A percentile compares a stretch with the other conserved stretches of the same genome.
phyloP scores from a whole-genome alignment of 2,888 invertebrate genomes.

The Caenorhabditis sp. region DNA sequence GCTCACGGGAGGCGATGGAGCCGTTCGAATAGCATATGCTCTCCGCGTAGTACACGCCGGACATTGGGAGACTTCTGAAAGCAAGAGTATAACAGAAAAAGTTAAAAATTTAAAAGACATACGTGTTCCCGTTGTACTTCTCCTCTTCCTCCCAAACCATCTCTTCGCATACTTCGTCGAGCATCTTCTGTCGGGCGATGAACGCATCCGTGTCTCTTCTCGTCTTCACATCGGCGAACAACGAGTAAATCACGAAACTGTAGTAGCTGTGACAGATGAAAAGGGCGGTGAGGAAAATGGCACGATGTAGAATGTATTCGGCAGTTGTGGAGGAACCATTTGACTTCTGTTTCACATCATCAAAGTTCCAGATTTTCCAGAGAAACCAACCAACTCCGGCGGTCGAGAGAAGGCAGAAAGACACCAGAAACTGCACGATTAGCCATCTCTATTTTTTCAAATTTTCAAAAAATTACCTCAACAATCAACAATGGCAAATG shows the following conservation, averaged over 20 bases:
- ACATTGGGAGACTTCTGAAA: slow-evolving; percentile 4
- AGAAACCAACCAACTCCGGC: slow-evolving; percentile 1
- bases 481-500: slow-evolving; percentile 10
- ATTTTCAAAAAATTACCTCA: background rate
- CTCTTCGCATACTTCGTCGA: slow-evolving; percentile 53
- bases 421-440: slow-evolving; percentile 13
- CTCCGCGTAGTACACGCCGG: slow-evolving; percentile 9
- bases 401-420: slow-evolving; percentile 17
- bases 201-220: slow-evolving; percentile 19
- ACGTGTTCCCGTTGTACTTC: slow-evolving; percentile 8
- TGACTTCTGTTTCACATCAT: too few relatives aligned
- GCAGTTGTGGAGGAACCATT: background rate
- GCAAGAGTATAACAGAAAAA: background rate
- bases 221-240: slow-evolving; percentile 12
- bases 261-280: slow-evolving; percentile 30
- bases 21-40: slow-evolving; percentile 10
- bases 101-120: background rate
- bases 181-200: slow-evolving; percentile 27
- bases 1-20: slow-evolving; percentile 9
- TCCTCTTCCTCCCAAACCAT: slow-evolving; percentile 49
- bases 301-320: background rate
- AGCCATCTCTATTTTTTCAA: background rate
- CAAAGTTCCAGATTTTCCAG: background rate
- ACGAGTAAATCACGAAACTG: slow-evolving; percentile 1
- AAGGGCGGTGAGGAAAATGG: slow-evolving; percentile 8